Percentiles rank a stretch among this genome's conserved stretches.
Evolutionary conservation across 2,113 vertebrate species (phyloP).

Genomic region (Meles meles): DNA sequence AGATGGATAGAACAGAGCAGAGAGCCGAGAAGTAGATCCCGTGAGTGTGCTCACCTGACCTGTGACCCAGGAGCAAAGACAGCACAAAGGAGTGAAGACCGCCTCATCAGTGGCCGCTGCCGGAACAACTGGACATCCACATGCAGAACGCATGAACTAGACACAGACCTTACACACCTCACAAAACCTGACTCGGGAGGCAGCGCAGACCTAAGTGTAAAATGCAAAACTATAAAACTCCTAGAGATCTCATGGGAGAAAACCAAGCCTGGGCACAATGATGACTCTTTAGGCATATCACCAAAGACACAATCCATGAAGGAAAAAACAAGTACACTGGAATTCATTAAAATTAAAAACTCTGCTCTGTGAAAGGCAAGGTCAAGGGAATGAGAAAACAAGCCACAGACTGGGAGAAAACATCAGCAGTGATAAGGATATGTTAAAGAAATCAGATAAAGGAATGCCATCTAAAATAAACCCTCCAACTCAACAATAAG

Average conservation of each 20-base stretch:
- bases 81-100: not conserved
- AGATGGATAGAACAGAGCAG: not conserved
- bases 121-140: not conserved
- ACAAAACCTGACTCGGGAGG: not conserved
- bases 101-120: fast-evolving
- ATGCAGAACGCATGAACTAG: not conserved
- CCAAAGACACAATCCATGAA: not conserved
- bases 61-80: not conserved
- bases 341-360: not conserved
- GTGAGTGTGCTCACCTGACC: not conserved
- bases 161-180: not conserved
- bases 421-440: not conserved
- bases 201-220: not conserved
- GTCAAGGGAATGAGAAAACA: not conserved
- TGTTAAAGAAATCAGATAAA: not conserved
- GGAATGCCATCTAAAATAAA: not conserved
- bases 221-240: not conserved
- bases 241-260: not conserved
- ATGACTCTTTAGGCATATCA: not conserved
- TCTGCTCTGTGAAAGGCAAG: not conserved
- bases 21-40: not conserved
- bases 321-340: not conserved
- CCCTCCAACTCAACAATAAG: not conserved
- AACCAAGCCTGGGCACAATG: not conserved
- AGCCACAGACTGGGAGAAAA: not conserved